Percentiles rank a stretch among this genome's conserved stretches.
Conservation (phyloP, 2,888 invertebrate genomes). For the Yponomeuta evonymella region DNA sequence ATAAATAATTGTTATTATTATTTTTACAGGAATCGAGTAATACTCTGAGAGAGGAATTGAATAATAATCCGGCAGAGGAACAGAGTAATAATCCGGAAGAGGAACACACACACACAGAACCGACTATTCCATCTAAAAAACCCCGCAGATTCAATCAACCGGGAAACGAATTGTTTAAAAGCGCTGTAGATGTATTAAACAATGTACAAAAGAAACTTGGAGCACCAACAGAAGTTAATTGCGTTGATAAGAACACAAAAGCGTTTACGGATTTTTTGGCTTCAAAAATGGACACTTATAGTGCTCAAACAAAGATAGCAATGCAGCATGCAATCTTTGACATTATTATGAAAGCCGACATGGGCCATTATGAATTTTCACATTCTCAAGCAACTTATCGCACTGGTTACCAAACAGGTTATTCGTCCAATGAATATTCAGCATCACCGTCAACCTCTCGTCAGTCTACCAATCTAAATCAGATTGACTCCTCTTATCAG, state of each 20-base stretch:
- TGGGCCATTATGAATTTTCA: constrained; percentile 18
- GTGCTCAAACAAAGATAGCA: constrained; percentile 17
- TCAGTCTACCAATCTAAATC: constrained; percentile 11
- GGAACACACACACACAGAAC: constrained; percentile 19
- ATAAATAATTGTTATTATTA: constrained; percentile 7
- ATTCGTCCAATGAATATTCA: constrained; percentile 18
- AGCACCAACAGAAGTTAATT: constrained; percentile 19
- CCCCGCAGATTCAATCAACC: constrained; percentile 19
- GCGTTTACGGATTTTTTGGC: constrained; percentile 20
- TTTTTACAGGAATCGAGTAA: constrained; percentile 16
- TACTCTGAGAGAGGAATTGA: constrained; percentile 1
- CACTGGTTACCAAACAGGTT: constrained; percentile 16
- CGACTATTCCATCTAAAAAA: constrained; percentile 19
- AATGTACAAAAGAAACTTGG: constrained; percentile 18
- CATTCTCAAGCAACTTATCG: constrained; percentile 19
- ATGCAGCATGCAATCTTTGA: constrained; percentile 19
- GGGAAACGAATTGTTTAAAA: constrained; percentile 19
- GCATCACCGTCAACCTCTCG: constrained; percentile 18
- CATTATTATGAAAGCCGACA: constrained; percentile 15
- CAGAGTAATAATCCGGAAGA: constrained; percentile 19
- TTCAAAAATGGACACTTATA: constrained; percentile 19
- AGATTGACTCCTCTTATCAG: constrained; percentile 8
- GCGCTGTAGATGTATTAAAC: constrained; percentile 17
- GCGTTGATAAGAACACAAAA: constrained; percentile 20
- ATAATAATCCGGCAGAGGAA: constrained; percentile 18